A percentile compares a stretch with the other conserved stretches of the same genome.
These are phyloP conservation scores for Pelecanoides urinatrix DNA, from an alignment of 2,113 vertebrate species.

Conservation along the genomic window DNA sequence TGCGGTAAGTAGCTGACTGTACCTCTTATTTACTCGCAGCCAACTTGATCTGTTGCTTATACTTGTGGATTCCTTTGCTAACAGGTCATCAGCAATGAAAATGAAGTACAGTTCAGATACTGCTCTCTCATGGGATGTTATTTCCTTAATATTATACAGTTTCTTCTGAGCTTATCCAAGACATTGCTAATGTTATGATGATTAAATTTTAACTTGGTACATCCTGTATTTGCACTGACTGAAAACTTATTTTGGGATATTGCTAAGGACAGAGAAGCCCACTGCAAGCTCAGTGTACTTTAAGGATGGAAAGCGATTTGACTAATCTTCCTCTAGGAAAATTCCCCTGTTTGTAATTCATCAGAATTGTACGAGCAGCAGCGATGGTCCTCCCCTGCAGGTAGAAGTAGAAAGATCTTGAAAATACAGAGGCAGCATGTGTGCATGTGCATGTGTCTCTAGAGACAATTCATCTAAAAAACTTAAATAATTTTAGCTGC, in stretches of 20 bases:
- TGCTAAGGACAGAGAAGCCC: not conserved
- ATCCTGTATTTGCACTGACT: not conserved
- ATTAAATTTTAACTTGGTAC: not conserved
- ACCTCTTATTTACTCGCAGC: not conserved
- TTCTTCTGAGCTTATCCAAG: not conserved
- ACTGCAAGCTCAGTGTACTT: not conserved
- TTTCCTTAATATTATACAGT: not conserved
- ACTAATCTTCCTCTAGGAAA: not conserved
- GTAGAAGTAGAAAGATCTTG: not conserved
- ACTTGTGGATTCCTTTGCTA: slow-evolving; percentile 9
- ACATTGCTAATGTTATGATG: not conserved
- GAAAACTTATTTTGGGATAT: slow-evolving; percentile 33
- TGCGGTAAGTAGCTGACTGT: not conserved
- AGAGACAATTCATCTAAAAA: not conserved
- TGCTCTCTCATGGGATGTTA: not conserved
- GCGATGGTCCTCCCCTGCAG: not conserved
- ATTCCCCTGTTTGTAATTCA: not conserved
- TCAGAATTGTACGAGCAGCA: not conserved
- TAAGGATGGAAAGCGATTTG: not conserved
- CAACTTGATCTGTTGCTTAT: slow-evolving; percentile 17
- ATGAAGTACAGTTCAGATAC: not conserved
- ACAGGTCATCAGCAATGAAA: not conserved
- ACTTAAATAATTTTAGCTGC: not conserved
- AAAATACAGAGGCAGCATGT: not conserved
- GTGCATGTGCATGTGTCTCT: not conserved